Base-by-base conservation (phyloP, 2,113 vertebrate genomes). In the Mastomys natalensis region DNA sequence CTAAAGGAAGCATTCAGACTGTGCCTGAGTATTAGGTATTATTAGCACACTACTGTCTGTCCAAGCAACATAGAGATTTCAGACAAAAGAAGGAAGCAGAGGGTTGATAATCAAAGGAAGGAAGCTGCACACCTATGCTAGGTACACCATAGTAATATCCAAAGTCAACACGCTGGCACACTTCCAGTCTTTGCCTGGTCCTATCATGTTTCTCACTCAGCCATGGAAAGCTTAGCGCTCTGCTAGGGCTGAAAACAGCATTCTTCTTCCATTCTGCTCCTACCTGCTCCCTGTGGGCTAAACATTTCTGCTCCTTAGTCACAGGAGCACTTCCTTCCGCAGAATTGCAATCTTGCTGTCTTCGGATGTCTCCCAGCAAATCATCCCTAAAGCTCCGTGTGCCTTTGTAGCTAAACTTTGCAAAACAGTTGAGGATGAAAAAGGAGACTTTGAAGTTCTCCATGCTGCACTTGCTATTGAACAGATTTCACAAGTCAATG, bases 251-350 rank as follows among this genome's bases (percentile, higher is more conserved):
- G 31, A 72, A 40, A 40, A 26, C 45, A 80, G 62, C 91, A 86
- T 97, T 97, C 97, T 92, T 51, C 95, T 90, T 86, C 89, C 94
- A 51, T 93, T 82, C 9, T 43, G 74, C 70, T 95, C 43, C 89
- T 91, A 73, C 96, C 97, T 97, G 94, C 13, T 91, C 31, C 96
- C 93, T 96, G 91, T 86, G 90, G 96, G 97, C 96, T 96, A 93
- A 97, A 81, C 81, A 72, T 96, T 94, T 62, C 92, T 90, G 74
- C n/a, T 93, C 81, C 89, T 55, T 89, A 95, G 84, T 96, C 85
- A 85, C 43, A 94, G 0, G 97, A 97, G 62, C 51, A 96, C 73
- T 60, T 97, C 64, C 80, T 60, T 78, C 85, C 92, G 58, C 81
- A 9, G 91, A 90, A 95, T 95, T 95, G 92, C 96, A 81, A 91